phyloP scores from a whole-genome alignment of 2,113 vertebrate species.

The Platycercus adscitus region DNA sequence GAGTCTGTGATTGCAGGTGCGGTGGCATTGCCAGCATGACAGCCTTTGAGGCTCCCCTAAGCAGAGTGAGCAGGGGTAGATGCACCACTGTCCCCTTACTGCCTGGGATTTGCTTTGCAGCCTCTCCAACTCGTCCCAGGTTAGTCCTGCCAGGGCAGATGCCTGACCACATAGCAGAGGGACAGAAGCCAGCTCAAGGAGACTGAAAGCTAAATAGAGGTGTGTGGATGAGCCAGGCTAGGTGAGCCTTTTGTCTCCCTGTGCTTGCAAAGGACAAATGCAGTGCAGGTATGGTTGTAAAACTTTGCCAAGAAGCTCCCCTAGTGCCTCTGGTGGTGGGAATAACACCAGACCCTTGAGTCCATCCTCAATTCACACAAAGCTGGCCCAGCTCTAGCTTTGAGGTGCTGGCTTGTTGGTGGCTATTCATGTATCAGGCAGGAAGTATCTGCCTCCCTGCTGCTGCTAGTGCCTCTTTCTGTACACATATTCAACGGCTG shows the following conservation, averaged over 20 bases:
- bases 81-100: too few species aligned
- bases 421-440: not conserved
- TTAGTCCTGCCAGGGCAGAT: not conserved
- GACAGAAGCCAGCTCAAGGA: not conserved
- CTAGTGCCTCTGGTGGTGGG: not conserved
- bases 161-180: not conserved
- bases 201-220: too few species aligned
- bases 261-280: not conserved
- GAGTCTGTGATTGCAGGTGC: not conserved
- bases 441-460: not conserved
- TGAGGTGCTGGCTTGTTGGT: not conserved
- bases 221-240: not conserved
- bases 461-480: not conserved
- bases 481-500: fast-evolving
- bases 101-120: not conserved
- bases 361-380: not conserved
- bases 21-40: not conserved
- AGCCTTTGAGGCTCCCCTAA: not conserved
- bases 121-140: not conserved
- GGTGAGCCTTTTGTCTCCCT: not conserved
- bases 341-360: not conserved
- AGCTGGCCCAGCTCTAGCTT: not conserved
- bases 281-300: not conserved
- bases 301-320: not conserved
- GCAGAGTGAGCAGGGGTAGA: not conserved